Base-by-base conservation (phyloP, 2,888 invertebrate species). In the Microctonus aethiopoides region DNA sequence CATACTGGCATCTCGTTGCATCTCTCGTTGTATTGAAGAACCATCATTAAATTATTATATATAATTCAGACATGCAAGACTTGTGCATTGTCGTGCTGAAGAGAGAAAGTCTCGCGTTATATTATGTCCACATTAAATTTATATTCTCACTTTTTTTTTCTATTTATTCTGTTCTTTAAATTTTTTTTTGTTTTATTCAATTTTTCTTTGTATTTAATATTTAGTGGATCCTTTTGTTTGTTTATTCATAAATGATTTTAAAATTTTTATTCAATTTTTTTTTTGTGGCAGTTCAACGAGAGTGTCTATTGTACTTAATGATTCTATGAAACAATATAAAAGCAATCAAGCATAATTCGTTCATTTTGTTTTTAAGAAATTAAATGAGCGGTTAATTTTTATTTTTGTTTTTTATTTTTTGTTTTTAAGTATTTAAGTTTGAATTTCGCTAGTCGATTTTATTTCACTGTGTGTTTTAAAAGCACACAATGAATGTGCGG, bases 1-100 rank as follows among this genome's bases (percentile, higher is more conserved):
- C 81, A 83, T 83, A 84, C 83, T 84, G 84, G 84, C 84, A 84
- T 84, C 79, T 80, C 74, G 75, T 76, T 76, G 75, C 79, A 77
- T 78, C 74, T 68, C 6, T 57, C 10, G 29, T 61, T 39, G 70
- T 74, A 68, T 71, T 72, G 70, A 70, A 70, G 59, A 72, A 68
- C 56, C 62, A 66, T 62, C 46, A 39, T 61, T 54, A 56, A 56
- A 34, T 59, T 65, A 65, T 70, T 64, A 32, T 64, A 68, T 68
- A 70, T 57, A 65, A 36, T 68, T 72, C 67, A 71, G 68, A 72
- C 71, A 68, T 62, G 62, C 74, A 57, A 46, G 16, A 70, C 46
- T 70, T 62, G 71, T 74, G 71, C 70, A 68, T 70, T 73, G 68
- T 63, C 61, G 68, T 60, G 62, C 32, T 64, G 29, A 71, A 52